Evolutionary conservation across 2,888 invertebrate species (phyloP).

Genomic region (Odontomyia ornata): DNA sequence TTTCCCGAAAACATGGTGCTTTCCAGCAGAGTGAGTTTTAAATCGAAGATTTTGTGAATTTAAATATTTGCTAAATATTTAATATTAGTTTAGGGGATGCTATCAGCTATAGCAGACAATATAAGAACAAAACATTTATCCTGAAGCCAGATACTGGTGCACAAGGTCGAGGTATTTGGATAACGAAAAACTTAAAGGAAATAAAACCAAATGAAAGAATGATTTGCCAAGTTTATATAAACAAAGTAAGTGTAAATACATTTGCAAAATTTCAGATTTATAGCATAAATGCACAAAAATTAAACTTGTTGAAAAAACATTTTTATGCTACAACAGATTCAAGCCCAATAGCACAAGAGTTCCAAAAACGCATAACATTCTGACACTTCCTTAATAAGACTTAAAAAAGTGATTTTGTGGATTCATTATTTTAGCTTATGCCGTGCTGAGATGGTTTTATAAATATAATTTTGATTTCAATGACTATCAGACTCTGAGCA

Average conservation of each 20-base stretch:
- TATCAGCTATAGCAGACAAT: slow-evolving; percentile 74
- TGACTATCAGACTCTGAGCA: too few species aligned
- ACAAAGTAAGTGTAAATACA: slow-evolving; percentile 66
- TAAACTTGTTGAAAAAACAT: too few species aligned
- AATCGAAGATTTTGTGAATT: background rate
- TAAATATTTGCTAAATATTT: slow-evolving; percentile 6
- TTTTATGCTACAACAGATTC: too few species aligned
- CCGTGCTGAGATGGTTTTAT: background rate
- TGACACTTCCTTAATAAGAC: too few species aligned
- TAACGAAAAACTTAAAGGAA: slow-evolving; percentile 83
- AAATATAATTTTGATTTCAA: too few species aligned
- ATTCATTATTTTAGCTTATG: slow-evolving; percentile 16
- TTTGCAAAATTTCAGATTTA: too few species aligned
- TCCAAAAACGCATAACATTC: too few species aligned
- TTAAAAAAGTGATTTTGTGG: too few species aligned
- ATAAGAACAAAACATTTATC: slow-evolving; percentile 81
- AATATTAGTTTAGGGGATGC: slow-evolving; percentile 75
- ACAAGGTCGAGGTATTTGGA: slow-evolving; percentile 88
- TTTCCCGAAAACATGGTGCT: slow-evolving; percentile 93
- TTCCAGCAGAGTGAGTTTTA: slow-evolving; percentile 84
- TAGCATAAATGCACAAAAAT: too few species aligned
- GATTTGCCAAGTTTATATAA: slow-evolving; percentile 84
- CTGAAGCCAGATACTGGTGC: slow-evolving; percentile 92
- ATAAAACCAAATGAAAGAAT: slow-evolving; percentile 83
- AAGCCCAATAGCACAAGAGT: too few species aligned